Conservation (phyloP, 2,797 vertebrate genomes). For the Podargus strigoides region DNA sequence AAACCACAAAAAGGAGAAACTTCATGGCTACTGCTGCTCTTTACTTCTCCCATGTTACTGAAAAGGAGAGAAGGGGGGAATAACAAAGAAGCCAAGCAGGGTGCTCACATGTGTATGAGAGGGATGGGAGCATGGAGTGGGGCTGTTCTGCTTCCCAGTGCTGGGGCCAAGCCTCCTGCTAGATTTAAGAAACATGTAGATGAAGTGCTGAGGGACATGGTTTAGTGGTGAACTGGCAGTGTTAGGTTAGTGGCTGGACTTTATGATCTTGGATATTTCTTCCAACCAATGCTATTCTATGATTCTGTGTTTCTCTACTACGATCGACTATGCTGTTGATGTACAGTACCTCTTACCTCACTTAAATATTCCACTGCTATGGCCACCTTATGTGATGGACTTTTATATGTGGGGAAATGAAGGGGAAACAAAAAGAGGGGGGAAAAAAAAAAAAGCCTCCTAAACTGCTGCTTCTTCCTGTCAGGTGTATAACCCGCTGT, state of each 20-base stretch:
- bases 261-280: no score
- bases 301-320: background rate
- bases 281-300: no score
- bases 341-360: background rate
- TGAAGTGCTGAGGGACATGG: no score
- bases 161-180: background rate
- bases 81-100: background rate
- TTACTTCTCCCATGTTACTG: background rate
- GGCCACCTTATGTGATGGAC: background rate
- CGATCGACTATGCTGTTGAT: background rate
- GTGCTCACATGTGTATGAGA: accelerated
- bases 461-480: background rate
- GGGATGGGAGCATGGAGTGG: background rate
- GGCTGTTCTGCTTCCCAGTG: background rate
- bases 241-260: no score
- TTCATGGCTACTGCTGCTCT: background rate
- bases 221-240: no score
- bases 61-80: background rate
- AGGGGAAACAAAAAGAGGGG: background rate
- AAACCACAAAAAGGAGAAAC: background rate
- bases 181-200: no score
- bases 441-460: background rate
- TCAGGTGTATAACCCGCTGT: background rate
- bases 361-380: background rate
- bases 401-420: background rate